Percentiles rank a stretch among this genome's conserved stretches.
Conservation (phyloP, 2,888 invertebrate genomes). For the Gibbula magus region DNA sequence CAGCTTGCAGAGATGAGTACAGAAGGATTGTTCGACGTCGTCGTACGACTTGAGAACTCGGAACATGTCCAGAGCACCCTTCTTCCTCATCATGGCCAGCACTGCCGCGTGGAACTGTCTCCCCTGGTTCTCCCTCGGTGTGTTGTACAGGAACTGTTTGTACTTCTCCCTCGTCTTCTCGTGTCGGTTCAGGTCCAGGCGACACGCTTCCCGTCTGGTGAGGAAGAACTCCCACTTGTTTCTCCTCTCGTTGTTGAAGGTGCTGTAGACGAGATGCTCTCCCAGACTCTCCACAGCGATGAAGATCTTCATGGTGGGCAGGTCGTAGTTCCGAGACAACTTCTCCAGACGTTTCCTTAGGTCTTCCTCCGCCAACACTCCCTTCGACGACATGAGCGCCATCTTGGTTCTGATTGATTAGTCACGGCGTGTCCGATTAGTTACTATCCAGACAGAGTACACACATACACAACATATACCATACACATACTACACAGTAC, state of each 20-base stretch:
- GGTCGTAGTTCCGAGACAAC: slow-evolving; percentile 61
- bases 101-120: slow-evolving; percentile 58
- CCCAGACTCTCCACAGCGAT: slow-evolving; percentile 63
- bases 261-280: slow-evolving; percentile 55
- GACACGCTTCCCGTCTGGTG: slow-evolving; percentile 59
- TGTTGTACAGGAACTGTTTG: slow-evolving; percentile 53
- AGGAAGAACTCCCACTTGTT: slow-evolving; percentile 60
- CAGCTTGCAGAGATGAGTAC: slow-evolving; percentile 56
- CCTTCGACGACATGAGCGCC: background rate
- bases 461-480: no score
- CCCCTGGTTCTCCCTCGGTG: slow-evolving; percentile 59
- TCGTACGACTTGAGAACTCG: slow-evolving; percentile 29
- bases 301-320: slow-evolving; percentile 67
- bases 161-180: slow-evolving; percentile 57
- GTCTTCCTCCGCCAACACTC: slow-evolving; percentile 41
- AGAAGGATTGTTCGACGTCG: slow-evolving; percentile 42
- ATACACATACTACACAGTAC: no score
- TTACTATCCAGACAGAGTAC: background rate
- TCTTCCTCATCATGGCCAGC: slow-evolving; percentile 48
- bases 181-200: slow-evolving; percentile 61
- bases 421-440: background rate
- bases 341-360: slow-evolving; percentile 61
- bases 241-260: slow-evolving; percentile 49
- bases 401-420: background rate
- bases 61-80: slow-evolving; percentile 60